Conservation (phyloP, 2,888 invertebrate species). For the Cotesia congregata region DNA sequence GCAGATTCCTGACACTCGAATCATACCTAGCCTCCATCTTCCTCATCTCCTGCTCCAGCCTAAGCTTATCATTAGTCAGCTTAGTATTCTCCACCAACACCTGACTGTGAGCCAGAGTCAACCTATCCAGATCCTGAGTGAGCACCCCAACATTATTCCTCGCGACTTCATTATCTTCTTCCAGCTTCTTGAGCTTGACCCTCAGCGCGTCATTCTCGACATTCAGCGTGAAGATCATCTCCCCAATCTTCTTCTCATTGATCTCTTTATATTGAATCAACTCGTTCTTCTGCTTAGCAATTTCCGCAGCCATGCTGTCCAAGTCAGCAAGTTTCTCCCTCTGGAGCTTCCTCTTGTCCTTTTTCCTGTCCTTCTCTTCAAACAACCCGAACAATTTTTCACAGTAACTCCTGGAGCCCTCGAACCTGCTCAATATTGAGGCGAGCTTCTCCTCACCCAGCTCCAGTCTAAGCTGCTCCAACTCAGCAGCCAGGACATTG, state of each 20-base stretch:
- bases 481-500: constrained; percentile 56
- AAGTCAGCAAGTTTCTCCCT: constrained; percentile 72
- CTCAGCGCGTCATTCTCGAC: constrained; percentile 62
- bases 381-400: constrained; percentile 64
- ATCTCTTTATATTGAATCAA: constrained; percentile 62
- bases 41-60: constrained; percentile 77
- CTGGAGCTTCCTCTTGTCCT: constrained; percentile 72
- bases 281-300: constrained; percentile 68
- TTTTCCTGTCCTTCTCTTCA: constrained; percentile 66
- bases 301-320: constrained; percentile 70
- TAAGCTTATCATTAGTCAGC: constrained; percentile 79
- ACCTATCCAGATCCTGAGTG: constrained; percentile 79
- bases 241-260: constrained; percentile 59
- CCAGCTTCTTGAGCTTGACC: constrained; percentile 60
- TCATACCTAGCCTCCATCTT: constrained; percentile 67
- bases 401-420: constrained; percentile 58
- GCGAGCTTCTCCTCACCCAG: constrained; percentile 59
- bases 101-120: constrained; percentile 82
- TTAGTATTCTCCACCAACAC: constrained; percentile 82
- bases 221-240: constrained; percentile 59
- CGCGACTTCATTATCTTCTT: constrained; percentile 62
- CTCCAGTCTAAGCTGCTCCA: constrained; percentile 58
- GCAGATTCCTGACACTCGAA: constrained; percentile 56
- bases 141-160: constrained; percentile 74
- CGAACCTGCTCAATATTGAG: constrained; percentile 57